Percentiles rank a stretch among this genome's conserved stretches.
These are phyloP conservation scores for Acanthoscelides obtectus DNA, from an alignment of 2,888 invertebrate species.

Conservation along the genomic window DNA sequence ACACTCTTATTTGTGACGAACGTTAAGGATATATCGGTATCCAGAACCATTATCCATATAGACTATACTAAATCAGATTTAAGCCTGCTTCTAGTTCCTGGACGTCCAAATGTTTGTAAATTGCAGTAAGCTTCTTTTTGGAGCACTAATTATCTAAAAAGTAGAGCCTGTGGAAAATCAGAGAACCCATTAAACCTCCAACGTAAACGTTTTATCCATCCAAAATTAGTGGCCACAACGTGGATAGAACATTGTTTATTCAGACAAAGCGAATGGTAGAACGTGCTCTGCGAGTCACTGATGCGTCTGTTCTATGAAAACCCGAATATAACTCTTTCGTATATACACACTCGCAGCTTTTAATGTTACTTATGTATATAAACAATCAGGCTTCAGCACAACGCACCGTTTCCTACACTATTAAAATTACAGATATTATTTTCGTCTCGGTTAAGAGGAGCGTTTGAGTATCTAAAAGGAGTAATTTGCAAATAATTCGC, in stretches of 20 bases:
- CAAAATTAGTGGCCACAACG: conserved; percentile 16
- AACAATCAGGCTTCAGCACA: conserved; percentile 28
- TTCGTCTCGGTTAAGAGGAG: not conserved
- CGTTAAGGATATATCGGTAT: too few relatives aligned
- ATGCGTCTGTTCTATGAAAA: conserved; percentile 36
- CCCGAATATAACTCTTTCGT: conserved; percentile 32
- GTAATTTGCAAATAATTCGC: too few relatives aligned
- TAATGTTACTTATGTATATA: conserved; percentile 38
- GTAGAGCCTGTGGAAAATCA: not conserved
- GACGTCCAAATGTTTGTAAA: too few relatives aligned
- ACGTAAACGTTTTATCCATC: not conserved
- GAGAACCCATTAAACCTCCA: not conserved
- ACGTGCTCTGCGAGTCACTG: too few relatives aligned
- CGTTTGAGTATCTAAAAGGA: too few relatives aligned
- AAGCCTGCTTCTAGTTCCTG: too few relatives aligned
- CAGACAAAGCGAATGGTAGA: conserved; percentile 12
- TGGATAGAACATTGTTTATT: conserved; percentile 23
- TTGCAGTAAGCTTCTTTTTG: not conserved
- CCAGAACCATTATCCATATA: too few relatives aligned
- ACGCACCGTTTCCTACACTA: conserved; percentile 27
- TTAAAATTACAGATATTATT: conserved; percentile 21
- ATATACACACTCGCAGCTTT: conserved; percentile 21
- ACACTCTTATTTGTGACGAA: too few relatives aligned
- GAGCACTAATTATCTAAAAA: not conserved
- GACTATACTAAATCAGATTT: too few relatives aligned